phyloP scores from a whole-genome alignment of 2,113 vertebrate genomes.

The Stercorarius parasiticus region DNA sequence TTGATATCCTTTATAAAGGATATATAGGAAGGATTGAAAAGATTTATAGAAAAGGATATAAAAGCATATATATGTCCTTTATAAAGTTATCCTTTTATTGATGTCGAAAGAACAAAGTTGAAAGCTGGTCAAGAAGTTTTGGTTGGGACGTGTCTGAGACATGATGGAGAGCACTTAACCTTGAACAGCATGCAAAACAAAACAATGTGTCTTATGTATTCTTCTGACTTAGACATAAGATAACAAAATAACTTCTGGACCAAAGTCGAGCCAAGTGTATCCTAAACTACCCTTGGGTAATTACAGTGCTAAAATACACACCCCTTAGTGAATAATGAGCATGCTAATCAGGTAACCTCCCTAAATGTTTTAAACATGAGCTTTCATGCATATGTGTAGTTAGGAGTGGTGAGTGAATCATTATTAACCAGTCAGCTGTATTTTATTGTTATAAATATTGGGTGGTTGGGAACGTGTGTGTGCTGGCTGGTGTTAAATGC shows the following conservation, averaged over 20 bases:
- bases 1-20: background rate
- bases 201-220: background rate
- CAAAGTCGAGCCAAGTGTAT: background rate
- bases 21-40: background rate
- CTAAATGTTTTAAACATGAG: background rate
- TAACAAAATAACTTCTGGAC: background rate
- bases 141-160: background rate
- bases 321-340: background rate
- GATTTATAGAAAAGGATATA: background rate
- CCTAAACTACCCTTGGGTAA: background rate
- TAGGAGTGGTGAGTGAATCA: background rate
- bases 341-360: background rate
- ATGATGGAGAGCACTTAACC: background rate
- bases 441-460: background rate
- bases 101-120: background rate
- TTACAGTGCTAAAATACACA: background rate
- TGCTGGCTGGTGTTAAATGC: background rate
- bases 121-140: background rate
- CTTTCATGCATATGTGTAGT: background rate
- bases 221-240: background rate
- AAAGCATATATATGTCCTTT: background rate
- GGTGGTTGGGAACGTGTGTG: background rate
- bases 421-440: background rate
- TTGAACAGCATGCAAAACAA: background rate
- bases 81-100: background rate